Evolutionary conservation across 2,888 invertebrate species (phyloP).

Genomic region (Troilus luridus): DNA sequence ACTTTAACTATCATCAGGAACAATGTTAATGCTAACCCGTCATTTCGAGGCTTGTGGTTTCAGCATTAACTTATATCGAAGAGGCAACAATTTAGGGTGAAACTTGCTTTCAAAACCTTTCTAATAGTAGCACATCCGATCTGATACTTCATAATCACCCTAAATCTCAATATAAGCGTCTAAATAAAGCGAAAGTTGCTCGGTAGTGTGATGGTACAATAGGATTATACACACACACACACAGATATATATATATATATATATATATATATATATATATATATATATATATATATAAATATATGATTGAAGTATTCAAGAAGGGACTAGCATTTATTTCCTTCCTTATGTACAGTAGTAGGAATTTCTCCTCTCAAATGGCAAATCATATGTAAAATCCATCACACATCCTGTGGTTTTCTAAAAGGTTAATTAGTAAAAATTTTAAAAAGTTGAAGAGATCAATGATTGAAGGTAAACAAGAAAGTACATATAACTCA

Average conservation of each 20-base stretch:
- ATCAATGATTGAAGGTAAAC: background rate
- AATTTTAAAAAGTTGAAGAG: background rate
- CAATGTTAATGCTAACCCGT: conserved; percentile 45
- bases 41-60: conserved; percentile 31
- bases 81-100: conserved; percentile 17
- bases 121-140: conserved; percentile 30
- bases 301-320: no score
- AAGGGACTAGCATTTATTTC: background rate
- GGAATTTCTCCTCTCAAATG: no score
- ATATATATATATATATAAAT: no score
- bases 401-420: conserved; percentile 6
- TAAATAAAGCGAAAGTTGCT: background rate
- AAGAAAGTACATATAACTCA: conserved; percentile 20
- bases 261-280: no score
- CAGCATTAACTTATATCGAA: conserved; percentile 17
- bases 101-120: conserved; percentile 40
- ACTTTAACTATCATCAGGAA: conserved; percentile 38
- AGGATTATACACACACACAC: no score
- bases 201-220: no score
- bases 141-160: background rate
- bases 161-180: background rate
- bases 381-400: background rate
- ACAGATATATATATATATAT: no score
- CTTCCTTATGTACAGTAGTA: background rate
- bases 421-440: background rate